phyloP scores from a whole-genome alignment of 1,140 invertebrate genomes.

The Pygmarrhopalites habei region DNA sequence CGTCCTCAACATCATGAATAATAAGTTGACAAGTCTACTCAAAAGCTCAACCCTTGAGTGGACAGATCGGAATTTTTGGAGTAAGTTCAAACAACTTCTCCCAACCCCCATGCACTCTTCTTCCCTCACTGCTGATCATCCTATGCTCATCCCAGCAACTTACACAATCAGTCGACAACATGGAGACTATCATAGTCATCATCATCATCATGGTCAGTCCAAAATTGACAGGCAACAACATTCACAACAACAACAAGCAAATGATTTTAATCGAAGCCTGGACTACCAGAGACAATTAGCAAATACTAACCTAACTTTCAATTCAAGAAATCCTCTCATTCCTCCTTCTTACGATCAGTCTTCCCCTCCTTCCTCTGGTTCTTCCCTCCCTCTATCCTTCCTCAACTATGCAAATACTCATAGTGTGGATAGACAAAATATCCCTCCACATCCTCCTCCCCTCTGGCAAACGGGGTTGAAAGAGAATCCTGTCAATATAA shows the following conservation, averaged over 20 bases:
- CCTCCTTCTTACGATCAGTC: no score
- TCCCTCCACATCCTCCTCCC: background rate
- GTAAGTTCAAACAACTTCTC: slow-evolving; percentile 20
- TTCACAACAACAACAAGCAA: background rate
- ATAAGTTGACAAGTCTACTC: background rate
- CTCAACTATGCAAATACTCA: background rate
- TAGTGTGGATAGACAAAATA: background rate
- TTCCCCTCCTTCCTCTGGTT: no score
- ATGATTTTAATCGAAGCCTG: background rate
- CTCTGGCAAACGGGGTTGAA: background rate
- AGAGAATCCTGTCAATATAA: background rate
- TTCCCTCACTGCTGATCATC: background rate
- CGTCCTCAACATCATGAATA: no score
- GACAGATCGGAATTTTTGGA: slow-evolving; percentile 27
- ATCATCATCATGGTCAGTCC: background rate
- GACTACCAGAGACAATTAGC: no score
- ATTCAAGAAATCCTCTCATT: no score
- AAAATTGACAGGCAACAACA: background rate
- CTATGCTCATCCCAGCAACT: slow-evolving; percentile 5
- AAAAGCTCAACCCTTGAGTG: slow-evolving; percentile 15
- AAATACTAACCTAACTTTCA: no score
- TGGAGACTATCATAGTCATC: background rate
- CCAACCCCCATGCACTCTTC: slow-evolving; percentile 8
- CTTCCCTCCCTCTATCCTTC: no score
- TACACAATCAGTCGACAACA: slow-evolving; percentile 4